Conservation (phyloP, 30 jellyfish, hydroid and myxozoan species). For the Aurelia coerulea region DNA sequence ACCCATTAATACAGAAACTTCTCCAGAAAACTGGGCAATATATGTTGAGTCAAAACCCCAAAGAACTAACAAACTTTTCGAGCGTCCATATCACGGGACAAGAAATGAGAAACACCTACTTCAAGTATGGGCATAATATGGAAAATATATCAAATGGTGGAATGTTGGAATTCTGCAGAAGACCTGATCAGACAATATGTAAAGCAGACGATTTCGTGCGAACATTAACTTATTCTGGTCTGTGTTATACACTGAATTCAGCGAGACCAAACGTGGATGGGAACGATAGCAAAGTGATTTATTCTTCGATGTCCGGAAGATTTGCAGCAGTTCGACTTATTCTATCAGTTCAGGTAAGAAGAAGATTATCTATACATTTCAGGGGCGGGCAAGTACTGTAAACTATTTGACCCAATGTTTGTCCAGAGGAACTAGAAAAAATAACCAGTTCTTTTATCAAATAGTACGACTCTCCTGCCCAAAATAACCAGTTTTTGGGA, state of each 20-base stretch:
- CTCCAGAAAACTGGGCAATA: background rate
- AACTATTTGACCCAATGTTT: too few relatives aligned
- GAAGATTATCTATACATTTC: background rate
- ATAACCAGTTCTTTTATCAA: too few relatives aligned
- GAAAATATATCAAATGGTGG: constrained; percentile 28
- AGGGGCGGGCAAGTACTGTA: too few relatives aligned
- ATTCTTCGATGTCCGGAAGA: constrained; percentile 25
- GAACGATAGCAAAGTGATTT: background rate
- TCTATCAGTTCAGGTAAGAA: constrained; percentile 33
- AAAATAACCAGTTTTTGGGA: too few relatives aligned
- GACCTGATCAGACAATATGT: constrained; percentile 16
- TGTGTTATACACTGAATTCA: constrained; percentile 60
- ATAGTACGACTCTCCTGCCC: too few relatives aligned
- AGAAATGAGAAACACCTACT: constrained; percentile 21
- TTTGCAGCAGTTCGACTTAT: constrained; percentile 9
- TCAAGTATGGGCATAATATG: constrained; percentile 62
- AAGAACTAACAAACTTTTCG: background rate
- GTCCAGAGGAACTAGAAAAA: too few relatives aligned
- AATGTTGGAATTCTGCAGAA: constrained; percentile 47
- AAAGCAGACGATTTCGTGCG: constrained; percentile 25
- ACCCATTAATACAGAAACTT: constrained; percentile 15
- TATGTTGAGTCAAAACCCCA: background rate
- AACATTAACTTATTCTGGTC: constrained; percentile 42
- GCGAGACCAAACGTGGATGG: constrained; percentile 7
- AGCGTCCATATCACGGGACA: constrained; percentile 16